Conservation (phyloP, 2,888 invertebrate genomes). For the Rotaria macrura region DNA sequence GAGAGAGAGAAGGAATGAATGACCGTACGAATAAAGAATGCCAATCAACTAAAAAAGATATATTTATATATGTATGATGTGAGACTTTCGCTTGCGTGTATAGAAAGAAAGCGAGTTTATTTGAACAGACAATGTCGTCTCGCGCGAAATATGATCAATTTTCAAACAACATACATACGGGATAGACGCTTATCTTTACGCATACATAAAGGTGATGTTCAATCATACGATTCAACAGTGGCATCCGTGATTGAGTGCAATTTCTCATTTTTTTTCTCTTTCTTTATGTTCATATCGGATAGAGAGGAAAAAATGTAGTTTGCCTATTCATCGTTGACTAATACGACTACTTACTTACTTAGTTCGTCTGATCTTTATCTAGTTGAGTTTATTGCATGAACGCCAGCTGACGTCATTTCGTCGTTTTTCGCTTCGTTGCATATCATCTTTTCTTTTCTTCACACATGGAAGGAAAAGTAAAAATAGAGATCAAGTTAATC, state of each 20-base stretch:
- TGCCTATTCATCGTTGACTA: neutral
- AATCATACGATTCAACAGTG: neutral
- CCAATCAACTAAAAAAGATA: neutral
- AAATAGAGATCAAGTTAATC: neutral
- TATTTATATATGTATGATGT: neutral
- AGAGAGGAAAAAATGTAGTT: neutral
- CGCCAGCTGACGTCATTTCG: neutral
- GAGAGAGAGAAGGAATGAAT: neutral
- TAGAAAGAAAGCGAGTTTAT: neutral
- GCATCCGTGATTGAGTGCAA: neutral
- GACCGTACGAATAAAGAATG: neutral
- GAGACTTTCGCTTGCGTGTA: neutral
- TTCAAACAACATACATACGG: neutral
- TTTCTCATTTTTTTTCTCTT: neutral
- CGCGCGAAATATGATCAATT: neutral
- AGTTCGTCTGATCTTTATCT: neutral
- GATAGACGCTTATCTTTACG: neutral
- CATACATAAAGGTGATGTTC: neutral
- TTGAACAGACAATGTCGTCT: neutral
- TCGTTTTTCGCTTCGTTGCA: neutral
- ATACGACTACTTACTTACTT: neutral
- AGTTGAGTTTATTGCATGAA: neutral
- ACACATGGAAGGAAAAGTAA: neutral
- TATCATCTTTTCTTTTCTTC: neutral
- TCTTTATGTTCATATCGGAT: too few species aligned